These are phyloP conservation scores for Thumatha senex DNA, from an alignment of 2,888 invertebrate genomes.

Conservation along the genomic window DNA sequence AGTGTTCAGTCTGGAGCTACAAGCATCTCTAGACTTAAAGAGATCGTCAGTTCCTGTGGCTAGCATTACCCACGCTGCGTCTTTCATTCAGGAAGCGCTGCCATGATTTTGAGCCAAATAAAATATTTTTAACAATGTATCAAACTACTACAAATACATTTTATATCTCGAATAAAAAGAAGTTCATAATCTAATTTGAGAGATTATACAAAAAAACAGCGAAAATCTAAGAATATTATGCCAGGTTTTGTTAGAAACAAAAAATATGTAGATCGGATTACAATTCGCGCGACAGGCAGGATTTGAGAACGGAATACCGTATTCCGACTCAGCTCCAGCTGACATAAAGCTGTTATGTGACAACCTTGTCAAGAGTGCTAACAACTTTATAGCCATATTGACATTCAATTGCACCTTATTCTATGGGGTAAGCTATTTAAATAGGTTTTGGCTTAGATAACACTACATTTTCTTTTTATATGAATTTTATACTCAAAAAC, in stretches of 20 bases:
- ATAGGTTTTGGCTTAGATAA: too few relatives aligned
- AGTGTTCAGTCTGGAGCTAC: too few relatives aligned
- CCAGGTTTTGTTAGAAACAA: conserved; percentile 27
- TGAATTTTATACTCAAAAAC: too few relatives aligned
- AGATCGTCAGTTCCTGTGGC: too few relatives aligned
- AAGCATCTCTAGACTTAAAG: too few relatives aligned
- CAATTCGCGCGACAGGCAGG: conserved; percentile 25
- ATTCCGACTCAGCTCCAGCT: conserved; percentile 11
- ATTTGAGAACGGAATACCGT: conserved; percentile 12
- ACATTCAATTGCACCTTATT: neutral
- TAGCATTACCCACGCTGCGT: too few relatives aligned
- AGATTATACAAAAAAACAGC: conserved; percentile 27
- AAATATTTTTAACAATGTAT: too few relatives aligned
- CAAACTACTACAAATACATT: too few relatives aligned
- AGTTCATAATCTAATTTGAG: neutral
- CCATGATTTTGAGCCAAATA: too few relatives aligned
- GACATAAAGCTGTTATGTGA: conserved; percentile 36
- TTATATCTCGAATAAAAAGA: too few relatives aligned
- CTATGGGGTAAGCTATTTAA: neutral
- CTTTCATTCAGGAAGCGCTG: too few relatives aligned
- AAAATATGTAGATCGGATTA: conserved; percentile 34
- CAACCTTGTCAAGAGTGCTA: conserved; percentile 27
- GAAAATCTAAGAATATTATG: conserved; percentile 23
- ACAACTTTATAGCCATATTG: conserved; percentile 2
- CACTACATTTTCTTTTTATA: too few relatives aligned